Percentiles rank a stretch among this genome's conserved stretches.
These are phyloP conservation scores for Drosophila austrosaltans DNA, from an alignment of 2,888 invertebrate genomes.

Conservation along the genomic window DNA sequence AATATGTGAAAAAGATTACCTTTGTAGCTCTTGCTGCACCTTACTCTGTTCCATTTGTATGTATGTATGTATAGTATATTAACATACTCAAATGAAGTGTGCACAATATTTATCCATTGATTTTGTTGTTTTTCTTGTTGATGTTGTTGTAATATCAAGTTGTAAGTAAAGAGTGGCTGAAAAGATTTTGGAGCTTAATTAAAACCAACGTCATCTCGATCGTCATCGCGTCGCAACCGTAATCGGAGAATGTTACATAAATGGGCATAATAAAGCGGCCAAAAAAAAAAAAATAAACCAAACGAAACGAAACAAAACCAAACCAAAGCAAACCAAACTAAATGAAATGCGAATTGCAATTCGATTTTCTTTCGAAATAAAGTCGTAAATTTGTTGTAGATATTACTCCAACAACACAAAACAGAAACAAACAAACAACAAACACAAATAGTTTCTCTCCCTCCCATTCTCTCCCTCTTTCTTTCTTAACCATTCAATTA, in stretches of 20 bases:
- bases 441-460: no score
- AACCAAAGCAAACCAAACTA: not conserved
- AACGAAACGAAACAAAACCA: conserved; percentile 19
- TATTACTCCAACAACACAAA: not conserved
- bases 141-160: conserved; percentile 22
- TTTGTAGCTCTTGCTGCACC: conserved; percentile 7
- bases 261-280: conserved; percentile 38
- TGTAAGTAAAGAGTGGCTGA: conserved; percentile 49
- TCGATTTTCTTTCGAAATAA: conserved; percentile 36
- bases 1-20: conserved; percentile 8
- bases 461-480: no score
- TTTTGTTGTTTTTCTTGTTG: conserved; percentile 25
- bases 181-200: conserved; percentile 61
- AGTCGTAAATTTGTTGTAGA: conserved; percentile 1
- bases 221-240: not conserved
- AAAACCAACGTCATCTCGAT: conserved; percentile 51
- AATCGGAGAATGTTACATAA: conserved; percentile 52
- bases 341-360: conserved; percentile 36
- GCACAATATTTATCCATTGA: conserved; percentile 6
- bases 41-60: not conserved
- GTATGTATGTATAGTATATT: not conserved
- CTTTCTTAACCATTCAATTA: no score
- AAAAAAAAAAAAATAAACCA: conserved; percentile 22
- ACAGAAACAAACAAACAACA: no score
- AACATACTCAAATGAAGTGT: conserved; percentile 10